Base-by-base conservation (phyloP, 1,140 invertebrate genomes). In the Hyphantria cunea region DNA sequence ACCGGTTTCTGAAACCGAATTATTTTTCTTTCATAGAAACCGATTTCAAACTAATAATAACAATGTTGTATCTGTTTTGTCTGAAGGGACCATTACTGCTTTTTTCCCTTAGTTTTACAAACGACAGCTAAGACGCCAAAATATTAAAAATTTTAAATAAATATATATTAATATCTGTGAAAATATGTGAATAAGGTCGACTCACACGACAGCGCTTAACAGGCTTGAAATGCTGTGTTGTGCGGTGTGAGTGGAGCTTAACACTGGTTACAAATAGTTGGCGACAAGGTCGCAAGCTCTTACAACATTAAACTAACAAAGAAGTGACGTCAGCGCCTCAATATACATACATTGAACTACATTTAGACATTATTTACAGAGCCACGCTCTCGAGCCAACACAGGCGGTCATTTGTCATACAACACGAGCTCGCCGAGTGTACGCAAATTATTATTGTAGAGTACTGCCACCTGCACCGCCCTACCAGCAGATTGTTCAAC, bases 291-390 rank as follows among this genome's bases (percentile, higher is more conserved):
- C 37, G 47, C 56, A 60, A 60, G 56, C 56, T 60, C 56, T 51
- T 60, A 50, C 17, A 50, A 59, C 15, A 14, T 60, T 33, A 60
- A 8, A 7, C 56, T 51, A 50, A 60, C 47, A 51, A 12, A 51
- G n/a, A 7, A 31, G 3, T 31, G 45, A 14, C 56, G 34, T 9
- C 8, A 12, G 7, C 47, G 56, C 47, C 56, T 39, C 56, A 50
- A 59, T 60, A 60, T 60, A 60, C 56, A 60, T 51, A 60, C 56
- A 51, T 44, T 48, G 37, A 60, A 44, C 56, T 60, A 60, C 56
- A 50, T 50, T 50, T 60, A 51, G 50, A 50, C 47, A 60, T 42
- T 60, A 60, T 60, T 31, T 60, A 60, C 56, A 60, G 41, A 25
- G 37, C 32, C 34, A 60, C 17, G 17, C 17, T 25, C 17, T 25